Conservation (phyloP, 2,113 vertebrate genomes). For the Podilymbus podiceps region DNA sequence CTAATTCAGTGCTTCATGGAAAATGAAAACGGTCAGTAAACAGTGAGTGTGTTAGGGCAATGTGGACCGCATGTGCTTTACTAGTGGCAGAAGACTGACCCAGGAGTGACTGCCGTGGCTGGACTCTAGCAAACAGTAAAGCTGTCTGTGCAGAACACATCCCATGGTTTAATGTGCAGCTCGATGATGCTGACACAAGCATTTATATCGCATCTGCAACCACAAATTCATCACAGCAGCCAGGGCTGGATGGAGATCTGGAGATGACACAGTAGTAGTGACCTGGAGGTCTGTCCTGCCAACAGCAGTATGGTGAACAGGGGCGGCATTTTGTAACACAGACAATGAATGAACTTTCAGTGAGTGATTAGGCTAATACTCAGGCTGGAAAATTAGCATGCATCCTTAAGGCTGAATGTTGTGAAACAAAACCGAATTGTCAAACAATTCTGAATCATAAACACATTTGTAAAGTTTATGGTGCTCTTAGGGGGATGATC, state of each 20-base stretch:
- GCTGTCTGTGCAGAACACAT: neutral
- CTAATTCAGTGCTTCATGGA: neutral
- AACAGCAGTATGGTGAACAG: neutral
- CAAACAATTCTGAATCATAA: neutral
- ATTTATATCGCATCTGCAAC: neutral
- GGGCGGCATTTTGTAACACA: neutral
- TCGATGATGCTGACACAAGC: neutral
- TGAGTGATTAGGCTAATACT: neutral
- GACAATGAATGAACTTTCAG: neutral
- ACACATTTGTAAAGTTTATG: neutral
- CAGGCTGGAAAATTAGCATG: neutral
- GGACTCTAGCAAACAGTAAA: neutral
- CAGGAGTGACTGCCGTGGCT: neutral
- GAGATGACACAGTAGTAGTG: neutral
- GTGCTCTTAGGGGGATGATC: neutral
- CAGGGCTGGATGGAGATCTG: neutral
- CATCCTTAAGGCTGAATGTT: neutral
- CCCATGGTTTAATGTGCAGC: neutral
- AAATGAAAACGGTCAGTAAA: neutral
- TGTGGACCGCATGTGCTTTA: rapidly evolving
- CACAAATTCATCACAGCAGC: neutral
- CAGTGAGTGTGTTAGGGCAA: neutral
- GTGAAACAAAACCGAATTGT: neutral
- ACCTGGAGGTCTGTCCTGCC: neutral
- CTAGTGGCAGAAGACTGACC: neutral